phyloP scores from a whole-genome alignment of 2,888 invertebrate genomes.

The Stenichneumon culpator region DNA sequence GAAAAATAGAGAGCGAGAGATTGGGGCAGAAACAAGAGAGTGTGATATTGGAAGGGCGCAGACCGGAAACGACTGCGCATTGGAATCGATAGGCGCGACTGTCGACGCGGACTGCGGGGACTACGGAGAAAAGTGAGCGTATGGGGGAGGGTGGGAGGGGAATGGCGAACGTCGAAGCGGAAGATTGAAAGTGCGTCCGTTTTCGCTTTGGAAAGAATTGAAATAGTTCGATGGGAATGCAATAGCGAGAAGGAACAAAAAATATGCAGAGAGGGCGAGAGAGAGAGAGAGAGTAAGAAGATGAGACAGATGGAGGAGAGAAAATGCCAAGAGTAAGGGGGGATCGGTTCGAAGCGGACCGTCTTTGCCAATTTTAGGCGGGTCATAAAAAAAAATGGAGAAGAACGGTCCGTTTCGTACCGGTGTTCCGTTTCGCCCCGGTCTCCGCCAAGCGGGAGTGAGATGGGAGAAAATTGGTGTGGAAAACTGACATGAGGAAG shows the following conservation, averaged over 20 bases:
- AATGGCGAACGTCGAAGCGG: slow-evolving; percentile 2
- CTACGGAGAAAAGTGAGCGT: slow-evolving; percentile 13
- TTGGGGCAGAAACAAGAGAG: slow-evolving; percentile 33
- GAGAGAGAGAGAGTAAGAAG: not conserved
- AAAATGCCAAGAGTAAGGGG: not conserved
- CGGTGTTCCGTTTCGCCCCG: too few species aligned
- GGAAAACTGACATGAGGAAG: slow-evolving; percentile 50
- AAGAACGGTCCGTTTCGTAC: not conserved
- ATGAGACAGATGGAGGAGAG: not conserved
- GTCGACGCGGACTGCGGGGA: slow-evolving; percentile 25
- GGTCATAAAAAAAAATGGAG: not conserved
- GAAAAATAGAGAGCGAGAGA: slow-evolving; percentile 33
- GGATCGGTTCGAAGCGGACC: not conserved
- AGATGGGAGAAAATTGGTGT: slow-evolving; percentile 45
- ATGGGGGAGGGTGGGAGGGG: slow-evolving; percentile 1
- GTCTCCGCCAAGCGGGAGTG: not conserved
- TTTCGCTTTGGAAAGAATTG: slow-evolving; percentile 71
- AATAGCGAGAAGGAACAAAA: slow-evolving; percentile 23
- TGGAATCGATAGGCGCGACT: slow-evolving; percentile 73
- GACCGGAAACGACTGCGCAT: slow-evolving; percentile 64
- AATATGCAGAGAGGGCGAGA: slow-evolving; percentile 28
- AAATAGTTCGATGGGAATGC: slow-evolving; percentile 55
- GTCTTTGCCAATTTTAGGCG: not conserved
- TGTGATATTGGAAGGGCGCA: slow-evolving; percentile 69
- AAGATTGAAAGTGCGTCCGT: slow-evolving; percentile 73